Conservation (phyloP, 2,888 invertebrate species). For the Perithous albicinctus region DNA sequence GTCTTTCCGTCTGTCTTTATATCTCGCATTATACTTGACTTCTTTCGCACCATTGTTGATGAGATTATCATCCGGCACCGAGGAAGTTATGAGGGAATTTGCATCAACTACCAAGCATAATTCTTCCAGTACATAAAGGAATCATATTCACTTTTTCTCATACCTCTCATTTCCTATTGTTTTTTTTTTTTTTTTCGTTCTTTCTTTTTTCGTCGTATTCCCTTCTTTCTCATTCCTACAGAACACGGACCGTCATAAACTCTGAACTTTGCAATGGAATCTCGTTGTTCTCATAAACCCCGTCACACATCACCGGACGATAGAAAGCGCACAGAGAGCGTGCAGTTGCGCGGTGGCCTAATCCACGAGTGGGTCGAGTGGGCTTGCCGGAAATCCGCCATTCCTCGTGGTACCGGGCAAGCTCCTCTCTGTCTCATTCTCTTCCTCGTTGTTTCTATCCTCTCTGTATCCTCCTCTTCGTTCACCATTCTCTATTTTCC, state of each 20-base stretch:
- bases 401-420: slow-evolving; percentile 35
- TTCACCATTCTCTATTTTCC: slow-evolving; percentile 8
- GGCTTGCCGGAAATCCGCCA: slow-evolving; percentile 58
- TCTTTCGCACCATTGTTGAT: slow-evolving; percentile 53
- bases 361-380: slow-evolving; percentile 57
- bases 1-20: neutral
- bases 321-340: slow-evolving; percentile 25
- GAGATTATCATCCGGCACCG: slow-evolving; percentile 45
- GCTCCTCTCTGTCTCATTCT: slow-evolving; percentile 22
- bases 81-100: slow-evolving; percentile 43
- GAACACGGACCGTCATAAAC: slow-evolving; percentile 47
- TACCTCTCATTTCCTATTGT: neutral
- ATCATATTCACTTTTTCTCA: slow-evolving; percentile 24
- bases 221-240: slow-evolving; percentile 1
- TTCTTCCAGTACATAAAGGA: slow-evolving; percentile 55
- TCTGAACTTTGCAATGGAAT: slow-evolving; percentile 51
- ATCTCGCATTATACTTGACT: slow-evolving; percentile 28
- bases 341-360: slow-evolving; percentile 47
- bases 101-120: slow-evolving; percentile 49
- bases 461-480: slow-evolving; percentile 12
- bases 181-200: neutral
- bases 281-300: slow-evolving; percentile 62
- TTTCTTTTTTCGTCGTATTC: neutral
- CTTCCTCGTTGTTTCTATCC: neutral
- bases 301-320: slow-evolving; percentile 45